Evolutionary conservation across 2,888 invertebrate species (phyloP).

Genomic region (Metacarcinus magister): DNA sequence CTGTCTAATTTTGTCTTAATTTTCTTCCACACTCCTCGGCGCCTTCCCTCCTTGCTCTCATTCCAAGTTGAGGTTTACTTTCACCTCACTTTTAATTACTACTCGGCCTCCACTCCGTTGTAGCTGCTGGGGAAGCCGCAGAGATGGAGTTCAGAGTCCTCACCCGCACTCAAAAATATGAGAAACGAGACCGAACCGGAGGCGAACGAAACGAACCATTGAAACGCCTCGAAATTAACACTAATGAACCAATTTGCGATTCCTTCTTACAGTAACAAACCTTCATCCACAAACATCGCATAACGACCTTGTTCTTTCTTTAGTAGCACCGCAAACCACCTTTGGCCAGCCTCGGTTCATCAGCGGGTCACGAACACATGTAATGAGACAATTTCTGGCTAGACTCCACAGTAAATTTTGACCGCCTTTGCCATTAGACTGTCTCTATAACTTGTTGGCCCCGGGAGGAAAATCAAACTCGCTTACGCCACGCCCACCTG

Average conservation of each 20-base stretch:
- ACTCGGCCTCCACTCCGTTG: no score
- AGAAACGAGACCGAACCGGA: neutral
- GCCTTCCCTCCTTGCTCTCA: no score
- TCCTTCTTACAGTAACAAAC: neutral
- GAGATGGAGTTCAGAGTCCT: neutral
- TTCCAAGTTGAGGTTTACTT: no score
- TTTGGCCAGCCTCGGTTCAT: neutral
- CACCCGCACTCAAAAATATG: neutral
- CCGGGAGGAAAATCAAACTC: neutral
- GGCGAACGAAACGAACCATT: neutral
- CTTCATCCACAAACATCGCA: neutral
- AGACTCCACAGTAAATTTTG: neutral
- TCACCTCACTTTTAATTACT: no score
- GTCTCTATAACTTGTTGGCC: neutral
- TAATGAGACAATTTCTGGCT: neutral
- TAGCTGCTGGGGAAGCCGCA: neutral
- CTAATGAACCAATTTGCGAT: neutral
- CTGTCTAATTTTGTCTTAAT: no score
- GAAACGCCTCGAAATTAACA: neutral
- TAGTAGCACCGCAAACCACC: neutral
- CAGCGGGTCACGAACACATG: neutral
- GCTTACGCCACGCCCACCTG: conserved; percentile 13
- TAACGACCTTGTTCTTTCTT: neutral
- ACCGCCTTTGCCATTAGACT: neutral
- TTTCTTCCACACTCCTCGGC: no score